phyloP scores from a whole-genome alignment of 2,797 vertebrate genomes.

The Sternarchorhynchus goeldii region DNA sequence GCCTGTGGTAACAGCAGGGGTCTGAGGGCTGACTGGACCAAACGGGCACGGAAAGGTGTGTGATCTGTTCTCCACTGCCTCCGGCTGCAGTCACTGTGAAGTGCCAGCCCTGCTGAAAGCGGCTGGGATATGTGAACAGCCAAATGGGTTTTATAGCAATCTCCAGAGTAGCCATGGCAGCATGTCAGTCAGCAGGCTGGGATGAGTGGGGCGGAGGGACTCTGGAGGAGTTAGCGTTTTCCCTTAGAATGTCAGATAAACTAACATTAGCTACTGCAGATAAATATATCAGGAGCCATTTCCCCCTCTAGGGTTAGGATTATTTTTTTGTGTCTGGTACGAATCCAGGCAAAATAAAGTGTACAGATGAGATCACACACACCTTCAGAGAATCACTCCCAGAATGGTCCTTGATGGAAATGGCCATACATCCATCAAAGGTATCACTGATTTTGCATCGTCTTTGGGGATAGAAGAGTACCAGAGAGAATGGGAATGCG shows the following conservation, averaged over 20 bases:
- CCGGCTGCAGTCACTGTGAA: slow-evolving; percentile 44
- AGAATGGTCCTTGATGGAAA: slow-evolving; percentile 43
- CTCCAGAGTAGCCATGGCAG: slow-evolving; percentile 42
- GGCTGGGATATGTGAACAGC: slow-evolving; percentile 50
- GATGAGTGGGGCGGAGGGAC: slow-evolving; percentile 21
- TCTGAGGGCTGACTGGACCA: slow-evolving; percentile 43
- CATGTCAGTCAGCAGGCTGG: slow-evolving; percentile 45
- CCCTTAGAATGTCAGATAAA: slow-evolving; percentile 12
- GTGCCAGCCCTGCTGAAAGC: slow-evolving; percentile 47
- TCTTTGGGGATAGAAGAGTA: slow-evolving; percentile 18
- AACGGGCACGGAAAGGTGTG: slow-evolving; percentile 27
- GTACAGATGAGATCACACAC: slow-evolving; percentile 24
- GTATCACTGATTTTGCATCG: slow-evolving; percentile 32
- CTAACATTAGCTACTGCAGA: slow-evolving; percentile 5
- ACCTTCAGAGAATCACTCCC: slow-evolving; percentile 11
- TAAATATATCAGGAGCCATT: neutral
- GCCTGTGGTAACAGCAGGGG: slow-evolving; percentile 19
- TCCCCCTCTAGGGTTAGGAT: neutral
- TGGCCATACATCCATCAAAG: slow-evolving; percentile 48
- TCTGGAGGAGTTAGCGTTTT: slow-evolving; percentile 23
- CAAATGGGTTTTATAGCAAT: slow-evolving; percentile 55
- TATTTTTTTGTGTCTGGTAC: neutral
- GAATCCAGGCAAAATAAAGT: slow-evolving; percentile 10
- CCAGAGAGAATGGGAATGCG: neutral
- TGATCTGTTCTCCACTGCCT: slow-evolving; percentile 47